Conservation (phyloP, 2,113 vertebrate species). For the Dissostichus mawsoni region DNA sequence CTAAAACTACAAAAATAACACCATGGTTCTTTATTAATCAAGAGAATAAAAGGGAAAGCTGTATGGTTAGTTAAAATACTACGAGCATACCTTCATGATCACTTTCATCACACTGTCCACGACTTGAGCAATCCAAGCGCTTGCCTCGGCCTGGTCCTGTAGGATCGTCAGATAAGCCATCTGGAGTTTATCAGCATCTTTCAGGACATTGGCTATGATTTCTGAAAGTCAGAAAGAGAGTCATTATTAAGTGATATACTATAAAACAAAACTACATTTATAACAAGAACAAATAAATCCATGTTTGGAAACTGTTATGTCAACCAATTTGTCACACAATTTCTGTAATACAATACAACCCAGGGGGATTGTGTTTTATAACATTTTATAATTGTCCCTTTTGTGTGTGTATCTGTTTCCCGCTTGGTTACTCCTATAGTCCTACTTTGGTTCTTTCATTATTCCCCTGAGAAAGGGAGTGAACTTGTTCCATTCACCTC, state of each 20-base stretch:
- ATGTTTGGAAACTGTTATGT: neutral
- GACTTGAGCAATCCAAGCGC: slow-evolving; percentile 43
- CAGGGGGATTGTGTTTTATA: neutral
- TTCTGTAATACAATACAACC: slow-evolving; percentile 7
- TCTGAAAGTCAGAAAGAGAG: slow-evolving; percentile 60
- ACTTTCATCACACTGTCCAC: slow-evolving; percentile 54
- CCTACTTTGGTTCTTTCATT: slow-evolving; percentile 1
- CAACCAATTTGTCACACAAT: slow-evolving; percentile 9
- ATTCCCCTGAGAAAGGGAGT: slow-evolving; percentile 54
- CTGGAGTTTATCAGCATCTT: slow-evolving; percentile 53
- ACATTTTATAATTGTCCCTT: neutral
- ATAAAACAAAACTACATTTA: neutral
- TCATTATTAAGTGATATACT: neutral
- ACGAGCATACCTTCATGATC: slow-evolving; percentile 58
- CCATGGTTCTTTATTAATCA: neutral
- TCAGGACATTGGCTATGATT: slow-evolving; percentile 53
- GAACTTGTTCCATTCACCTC: slow-evolving; percentile 17
- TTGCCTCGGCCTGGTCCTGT: slow-evolving; percentile 63
- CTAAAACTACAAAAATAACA: neutral
- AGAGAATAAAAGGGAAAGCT: neutral
- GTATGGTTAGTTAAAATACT: neutral
- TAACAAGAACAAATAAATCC: neutral
- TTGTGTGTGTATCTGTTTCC: slow-evolving; percentile 10
- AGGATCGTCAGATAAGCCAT: slow-evolving; percentile 45
- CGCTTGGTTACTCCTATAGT: neutral